These are phyloP conservation scores for Cantharis rufa DNA, from an alignment of 2,888 invertebrate genomes.

Conservation along the genomic window DNA sequence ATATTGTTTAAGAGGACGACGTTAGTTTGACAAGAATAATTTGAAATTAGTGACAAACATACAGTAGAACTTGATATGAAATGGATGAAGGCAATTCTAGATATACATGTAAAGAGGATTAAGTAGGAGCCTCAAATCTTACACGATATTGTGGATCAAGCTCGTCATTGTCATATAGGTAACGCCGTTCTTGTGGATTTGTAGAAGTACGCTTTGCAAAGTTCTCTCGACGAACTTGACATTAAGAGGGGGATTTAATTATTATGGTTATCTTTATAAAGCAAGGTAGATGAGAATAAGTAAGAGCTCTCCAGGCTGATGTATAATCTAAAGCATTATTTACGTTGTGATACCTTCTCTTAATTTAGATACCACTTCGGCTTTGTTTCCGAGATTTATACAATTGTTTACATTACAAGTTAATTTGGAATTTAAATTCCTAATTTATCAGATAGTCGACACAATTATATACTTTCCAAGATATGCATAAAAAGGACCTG, in stretches of 20 bases:
- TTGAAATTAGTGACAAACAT: constrained; percentile 25
- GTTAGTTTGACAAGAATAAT: constrained; percentile 21
- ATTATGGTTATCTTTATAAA: constrained; percentile 55
- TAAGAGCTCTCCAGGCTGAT: constrained; percentile 48
- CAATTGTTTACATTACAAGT: constrained; percentile 57
- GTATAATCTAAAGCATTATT: constrained; percentile 54
- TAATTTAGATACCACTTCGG: constrained; percentile 51
- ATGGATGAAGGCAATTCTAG: constrained; percentile 42
- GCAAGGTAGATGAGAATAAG: constrained; percentile 49
- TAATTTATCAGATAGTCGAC: constrained; percentile 51
- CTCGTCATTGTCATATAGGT: constrained; percentile 52
- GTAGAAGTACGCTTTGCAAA: constrained; percentile 24
- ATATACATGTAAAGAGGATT: constrained; percentile 42
- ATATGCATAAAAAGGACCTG: constrained; percentile 13
- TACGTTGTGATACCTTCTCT: constrained; percentile 45
- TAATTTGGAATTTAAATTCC: constrained; percentile 57
- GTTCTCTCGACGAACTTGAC: constrained; percentile 31
- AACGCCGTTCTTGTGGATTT: constrained; percentile 41
- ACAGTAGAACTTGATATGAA: constrained; percentile 36
- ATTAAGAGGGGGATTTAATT: constrained; percentile 51
- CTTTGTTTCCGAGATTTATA: constrained; percentile 55
- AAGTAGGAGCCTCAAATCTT: constrained; percentile 39
- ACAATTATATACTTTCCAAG: constrained; percentile 17
- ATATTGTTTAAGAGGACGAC: constrained; percentile 2
- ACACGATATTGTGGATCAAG: constrained; percentile 41